Base-by-base conservation (phyloP, 2,113 vertebrate genomes). In the Burhinus bistriatus region DNA sequence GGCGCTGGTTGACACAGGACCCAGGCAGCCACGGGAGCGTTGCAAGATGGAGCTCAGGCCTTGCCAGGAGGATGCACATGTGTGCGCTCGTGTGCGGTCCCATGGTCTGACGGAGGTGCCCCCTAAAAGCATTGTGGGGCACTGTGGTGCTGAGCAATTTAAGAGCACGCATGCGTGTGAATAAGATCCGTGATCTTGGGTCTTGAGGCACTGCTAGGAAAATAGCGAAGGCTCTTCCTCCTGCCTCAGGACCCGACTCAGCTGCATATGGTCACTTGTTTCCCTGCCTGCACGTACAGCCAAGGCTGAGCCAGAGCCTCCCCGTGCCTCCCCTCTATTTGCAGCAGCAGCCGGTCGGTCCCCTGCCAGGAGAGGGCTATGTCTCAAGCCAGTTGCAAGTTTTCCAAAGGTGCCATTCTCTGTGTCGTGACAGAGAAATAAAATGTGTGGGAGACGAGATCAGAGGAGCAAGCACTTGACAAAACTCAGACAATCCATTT, bases 141-240 rank as follows among this genome's bases (percentile, higher is more conserved):
- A 3, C 17, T 0, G 2, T 2, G 9, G 51, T 17, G 49, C 2
- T 20, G 64, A 58, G 70, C 40, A 14, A 25, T 65, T 47, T 11
- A 15, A 14, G 34, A 69, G 55, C 47, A 10, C 16, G 2, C 0
- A 0, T 10, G 9, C 3, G 0, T 9, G 14, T 23, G 30, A 68
- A 15, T 23, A 40, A 51, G 55, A 20, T 25, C 66, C 15, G 17
- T 44, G 19, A 27, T 44, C 17, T 9, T 19, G 38, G n/a, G n/a
- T n/a, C n/a, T n/a, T n/a, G n/a, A 49, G 58, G 30, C 65, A 4
- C 36, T n/a, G 36, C 83, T 62, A 45, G 70, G 25, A 58, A 62
- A 55, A 14, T 5, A 47, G 34, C 32, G 20, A 70, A 40, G 62
- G 20, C n/a, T 81, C 25, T 83, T 11, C 25, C 29, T 80, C 70